Evolutionary conservation across 1,140 invertebrate genomes (phyloP), one percentile per base, ranked within the genome.

Genomic region (Saccostrea echinata): DNA sequence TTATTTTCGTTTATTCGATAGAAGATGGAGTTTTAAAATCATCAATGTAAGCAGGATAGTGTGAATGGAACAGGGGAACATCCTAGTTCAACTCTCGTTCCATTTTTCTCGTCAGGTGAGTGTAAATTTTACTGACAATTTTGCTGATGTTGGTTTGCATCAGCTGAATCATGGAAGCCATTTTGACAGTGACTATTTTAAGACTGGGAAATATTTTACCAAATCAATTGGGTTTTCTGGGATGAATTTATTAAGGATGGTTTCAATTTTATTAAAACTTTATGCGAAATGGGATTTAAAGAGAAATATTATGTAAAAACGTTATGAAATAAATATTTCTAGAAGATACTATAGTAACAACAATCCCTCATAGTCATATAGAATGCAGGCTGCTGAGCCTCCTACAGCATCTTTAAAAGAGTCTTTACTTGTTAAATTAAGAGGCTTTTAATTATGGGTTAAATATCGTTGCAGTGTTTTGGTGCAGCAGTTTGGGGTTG

Each of bases 401-500:
- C 6, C 43, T 43, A 43, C 9, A 8, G 6, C 43, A 43, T 43
- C 43, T 43, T 43, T 43, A 43, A 43, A 43, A n/a, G n/a, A n/a
- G n/a, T n/a, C 1, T 43, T 8, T 43, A 43, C 43, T 43, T 6
- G 43, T 6, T 43, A 9, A 43, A 43, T 43, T 43, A 43, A 4
- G 9, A 43, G 43, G 9, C 2, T 43, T 43, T 43, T 43, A n/a
- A 55, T 8, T 21, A 61, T 61, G 16, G 1, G 55, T 21, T 3
- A 8, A 30, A 27, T 3, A 30, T 51, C 52, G 35, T 89, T 90
- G 53, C 87, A 93, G 91, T 90, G 88, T 88, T 90, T 90, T 91
- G 90, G 91, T 91, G 91, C 90, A 88, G 90, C 89, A 91, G 89
- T 90, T 90, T 89, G 90, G 90, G 92, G 91, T 80, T 89, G 85